Evolutionary conservation across 1,140 invertebrate species (phyloP), one percentile per base, ranked within the genome.

Genomic region (Drosophila sp.): DNA sequence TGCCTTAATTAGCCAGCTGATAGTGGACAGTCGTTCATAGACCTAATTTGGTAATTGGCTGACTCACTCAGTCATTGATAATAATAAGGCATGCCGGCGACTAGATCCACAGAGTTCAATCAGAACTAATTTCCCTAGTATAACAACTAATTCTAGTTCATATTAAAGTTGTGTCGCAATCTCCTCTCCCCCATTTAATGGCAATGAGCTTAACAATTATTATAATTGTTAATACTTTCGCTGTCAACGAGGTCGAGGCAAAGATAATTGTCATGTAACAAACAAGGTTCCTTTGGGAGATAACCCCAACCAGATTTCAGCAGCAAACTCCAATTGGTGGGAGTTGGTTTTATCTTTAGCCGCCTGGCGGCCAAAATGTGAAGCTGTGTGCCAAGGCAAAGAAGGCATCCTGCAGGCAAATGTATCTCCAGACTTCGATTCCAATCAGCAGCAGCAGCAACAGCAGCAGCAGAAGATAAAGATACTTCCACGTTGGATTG

Each of bases 291-390:
- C 41, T 25, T 7, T 17, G 27, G 23, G 32, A 33, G 17, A 55
- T 57, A 60, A 67, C 23, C 63, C 58, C 56, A 60, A 61, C 57
- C 70, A 74, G 63, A 74, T 74, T 73, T 71, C 54, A 55, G 35
- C 55, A 32, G 7, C 10, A 6, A 5, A 64, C 63, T 72, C 66
- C 60, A 30, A 7, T 54, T 63, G 25, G 25, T 25, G 33, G 32
- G 7, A 17, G 17, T 17, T 17, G 17, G 35, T 70, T 44, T 71
- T 72, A 72, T 68, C 67, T 83, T 33, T 38, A 50, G 67, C 60
- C 76, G 6, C 83, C 82, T 86, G 70, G 64, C 76, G 82, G 69
- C 27, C 27, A 71, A 83, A 78, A 38, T 35, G 29, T 56, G 70
- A 86, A 81, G 65, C 73, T 76, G 67, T 2, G 30, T n/a, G 27